Evolutionary conservation across 1,140 invertebrate genomes (phyloP), one percentile per base, ranked within the genome.

Genomic region (Drosophila pseudoobscura): DNA sequence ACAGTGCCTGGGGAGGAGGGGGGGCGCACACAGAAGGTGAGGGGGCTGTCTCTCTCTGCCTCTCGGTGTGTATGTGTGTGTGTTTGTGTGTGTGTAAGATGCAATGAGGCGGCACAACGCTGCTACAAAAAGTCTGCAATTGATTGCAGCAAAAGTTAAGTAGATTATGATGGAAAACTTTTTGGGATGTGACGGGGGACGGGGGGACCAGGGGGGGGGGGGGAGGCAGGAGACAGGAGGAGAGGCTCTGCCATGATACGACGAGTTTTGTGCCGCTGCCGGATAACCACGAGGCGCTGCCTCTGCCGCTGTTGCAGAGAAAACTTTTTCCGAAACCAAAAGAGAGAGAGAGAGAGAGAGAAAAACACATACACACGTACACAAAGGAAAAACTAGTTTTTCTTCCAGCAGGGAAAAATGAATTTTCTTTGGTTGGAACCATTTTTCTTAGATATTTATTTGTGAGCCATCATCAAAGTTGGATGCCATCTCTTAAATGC

Each of bases 111-210:
- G 78, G 65, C 64, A 71, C 63, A 53, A 29, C 41, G 58, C 44
- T 61, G 55, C 79, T 61, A 58, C 79, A 70, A 60, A 49, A 70
- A 77, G 77, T 53, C 74, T 78, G 83, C 82, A 87, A 87, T 87
- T 87, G 83, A 87, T 87, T 87, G 83, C 78, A 83, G 83, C 79
- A 88, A 87, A 87, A 87, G 83, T 87, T 87, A 88, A 87, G 84
- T 87, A 87, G 83, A 87, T 87, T 87, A 87, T 88, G 83, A 87
- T 87, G 83, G 83, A 87, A 87, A 87, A 87, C 56, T 87, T 87
- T 88, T 71, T 26, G 29, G 31, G 55, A 50, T 56, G 41, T 15
- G 15, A 24, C 20, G 13, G 44, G 20, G 20, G 1, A 20, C 24
- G 24, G 31, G 9, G 35, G 20, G 1, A 0, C 20, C n/a, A 15